Evolutionary conservation across 2,888 invertebrate genomes (phyloP).

Genomic region (Melitaea athalia): DNA sequence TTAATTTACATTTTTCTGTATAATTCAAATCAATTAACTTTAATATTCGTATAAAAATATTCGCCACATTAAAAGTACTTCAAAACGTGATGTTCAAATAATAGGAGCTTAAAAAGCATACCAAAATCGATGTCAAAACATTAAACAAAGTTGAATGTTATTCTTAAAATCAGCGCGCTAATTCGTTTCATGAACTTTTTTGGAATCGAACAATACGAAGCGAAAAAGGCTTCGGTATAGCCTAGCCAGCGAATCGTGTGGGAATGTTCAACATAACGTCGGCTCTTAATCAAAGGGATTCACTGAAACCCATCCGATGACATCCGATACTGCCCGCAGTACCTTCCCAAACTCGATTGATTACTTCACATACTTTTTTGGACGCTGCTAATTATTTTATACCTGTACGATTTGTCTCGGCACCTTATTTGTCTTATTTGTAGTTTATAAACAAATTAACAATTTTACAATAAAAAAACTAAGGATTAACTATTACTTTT

Average conservation of each 20-base stretch:
- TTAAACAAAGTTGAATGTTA: constrained; percentile 32
- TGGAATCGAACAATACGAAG: constrained; percentile 57
- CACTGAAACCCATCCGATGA: constrained; percentile 66
- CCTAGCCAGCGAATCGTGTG: constrained; percentile 64
- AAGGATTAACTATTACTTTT: constrained; percentile 7
- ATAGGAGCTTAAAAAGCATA: neutral
- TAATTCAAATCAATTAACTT: neutral
- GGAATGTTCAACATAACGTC: constrained; percentile 75
- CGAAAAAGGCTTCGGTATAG: constrained; percentile 44
- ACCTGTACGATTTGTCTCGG: constrained; percentile 43
- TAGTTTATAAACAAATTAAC: constrained; percentile 14
- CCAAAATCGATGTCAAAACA: constrained; percentile 30
- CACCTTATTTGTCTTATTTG: constrained; percentile 30
- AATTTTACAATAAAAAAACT: constrained; percentile 6
- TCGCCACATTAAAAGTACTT: neutral
- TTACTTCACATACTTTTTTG: constrained; percentile 48
- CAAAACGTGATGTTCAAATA: neutral
- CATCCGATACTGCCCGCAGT: constrained; percentile 60
- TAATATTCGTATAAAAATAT: neutral
- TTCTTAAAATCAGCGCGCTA: constrained; percentile 38
- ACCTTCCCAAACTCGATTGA: constrained; percentile 53
- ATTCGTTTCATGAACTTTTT: constrained; percentile 61
- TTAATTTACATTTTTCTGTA: neutral
- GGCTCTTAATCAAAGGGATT: constrained; percentile 71
- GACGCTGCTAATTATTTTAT: constrained; percentile 38